Base-by-base conservation (phyloP, 2,113 vertebrate genomes). In the Hypomesus transpacificus region DNA sequence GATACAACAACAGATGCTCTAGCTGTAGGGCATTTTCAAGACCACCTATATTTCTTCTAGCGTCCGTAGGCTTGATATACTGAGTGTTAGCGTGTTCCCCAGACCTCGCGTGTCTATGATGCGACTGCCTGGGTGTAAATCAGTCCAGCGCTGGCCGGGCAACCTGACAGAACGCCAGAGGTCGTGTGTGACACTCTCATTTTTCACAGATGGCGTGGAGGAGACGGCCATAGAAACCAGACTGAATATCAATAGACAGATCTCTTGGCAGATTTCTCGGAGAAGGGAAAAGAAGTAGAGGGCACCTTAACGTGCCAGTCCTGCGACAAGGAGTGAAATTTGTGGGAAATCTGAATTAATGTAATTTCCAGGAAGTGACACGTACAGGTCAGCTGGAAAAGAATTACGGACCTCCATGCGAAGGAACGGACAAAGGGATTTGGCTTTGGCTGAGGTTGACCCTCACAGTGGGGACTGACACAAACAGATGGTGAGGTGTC, bases 161-260 rank as follows among this genome's bases (percentile, higher is more conserved):
- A 34, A 50, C 39, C 58, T 67, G 61, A 28, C 68, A 34, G 20
- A 70, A 67, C 73, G 13, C 65, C 72, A 80, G 77, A 83, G 83
- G 80, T 79, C 80, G n/a, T 71, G 54, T 60, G 24, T 72, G 77
- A 81, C 71, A 51, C 50, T 76, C 75, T 83, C 75, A 78, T 80
- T 79, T 85, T 77, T 78, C 80, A 83, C 78, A 86, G 73, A 81
- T 82, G 80, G 80, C 17, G 65, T 69, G 22, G 58, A 46, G 39
- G 26, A 77, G 59, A 70, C 70, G 70, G 68, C 53, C 20, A 18
- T 46, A 13, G 66, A 73, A 83, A 73, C 59, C 34, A 74, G 50
- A 66, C 61, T 26, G 67, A 74, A 76, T 87, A 83, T 81, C 79
- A 82, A 81, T 66, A 62, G 62, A 59, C 71, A 71, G 68, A 85